Base-by-base conservation (phyloP, 2,888 invertebrate species). In the Philonicus albiceps region DNA sequence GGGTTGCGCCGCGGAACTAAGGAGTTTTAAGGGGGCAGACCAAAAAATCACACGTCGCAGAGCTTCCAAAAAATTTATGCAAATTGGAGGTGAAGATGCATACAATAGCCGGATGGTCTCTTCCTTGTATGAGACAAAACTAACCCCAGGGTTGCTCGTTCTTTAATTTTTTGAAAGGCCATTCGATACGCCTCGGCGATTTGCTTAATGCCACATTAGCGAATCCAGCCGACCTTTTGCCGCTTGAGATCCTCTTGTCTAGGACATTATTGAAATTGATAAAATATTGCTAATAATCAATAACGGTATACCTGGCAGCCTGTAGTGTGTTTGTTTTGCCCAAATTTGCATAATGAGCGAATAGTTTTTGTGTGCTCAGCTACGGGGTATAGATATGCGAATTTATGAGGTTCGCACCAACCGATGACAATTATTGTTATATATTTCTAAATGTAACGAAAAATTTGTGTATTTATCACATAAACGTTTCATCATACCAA, bases 111-210 rank as follows among this genome's bases (percentile, higher is more conserved):
- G 34, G 74, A 81, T 73, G 85, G 76, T 16, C 31, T 72, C 30
- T 80, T 87, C 19, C 43, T 27, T 64, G 34, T 16, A 73, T 80
- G 86, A 73, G 74, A 85, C 86, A 85, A 80, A 80, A 43, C 30
- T 27, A 40, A 85, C 80, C 49, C 80, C 53, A 3, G 2, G 11
- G 75, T 27, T 85, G 43, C 37, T 16, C 74, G 55, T 49, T 72
- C n/a, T 43, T 53, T 73, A 76, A 74, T 85, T 80, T 30, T 53
- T 49, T 31, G 55, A 80, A 80, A 85, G 31, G 86, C 64, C 72
- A 87, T 87, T 87, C 86, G 87, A 73, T 87, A 84, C 87, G 86
- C 87, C 87, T 87, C 86, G 80, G 74, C 43, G 87, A 87, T 87
- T 87, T 86, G 78, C 85, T 85, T 78, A 78, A 74, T 86, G 86